Evolutionary conservation across 2,113 vertebrate species (phyloP).

Genomic region (Nibea albiflora): DNA sequence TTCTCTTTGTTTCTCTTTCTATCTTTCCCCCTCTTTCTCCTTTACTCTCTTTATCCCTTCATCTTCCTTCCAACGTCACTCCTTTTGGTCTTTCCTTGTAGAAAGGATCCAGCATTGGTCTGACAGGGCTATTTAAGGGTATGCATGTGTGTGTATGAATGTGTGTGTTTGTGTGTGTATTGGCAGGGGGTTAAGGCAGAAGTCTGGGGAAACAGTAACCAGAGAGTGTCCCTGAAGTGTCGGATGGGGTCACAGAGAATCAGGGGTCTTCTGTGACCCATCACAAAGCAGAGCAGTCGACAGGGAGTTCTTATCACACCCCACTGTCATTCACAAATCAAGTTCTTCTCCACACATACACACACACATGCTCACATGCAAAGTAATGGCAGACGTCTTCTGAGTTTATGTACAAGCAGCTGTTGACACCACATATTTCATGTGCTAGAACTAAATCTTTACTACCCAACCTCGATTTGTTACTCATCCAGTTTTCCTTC

Average conservation of each 20-base stretch:
- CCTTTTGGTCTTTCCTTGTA: conserved; percentile 27
- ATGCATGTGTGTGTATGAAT: conserved; percentile 28
- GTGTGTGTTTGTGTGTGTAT: conserved; percentile 23
- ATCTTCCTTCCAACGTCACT: conserved; percentile 17
- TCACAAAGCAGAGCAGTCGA: conserved; percentile 68
- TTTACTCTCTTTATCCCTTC: background rate
- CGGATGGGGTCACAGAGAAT: conserved; percentile 70
- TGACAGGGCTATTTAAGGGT: conserved; percentile 70
- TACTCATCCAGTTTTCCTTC: conserved; percentile 52
- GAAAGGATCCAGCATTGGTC: conserved; percentile 35
- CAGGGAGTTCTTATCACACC: conserved; percentile 72
- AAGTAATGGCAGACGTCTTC: conserved; percentile 33
- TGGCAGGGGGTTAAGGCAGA: conserved; percentile 54
- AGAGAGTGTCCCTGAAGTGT: conserved; percentile 76
- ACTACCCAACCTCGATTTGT: conserved; percentile 51
- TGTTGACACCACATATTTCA: conserved; percentile 52
- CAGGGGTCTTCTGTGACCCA: conserved; percentile 77
- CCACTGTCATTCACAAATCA: conserved; percentile 78
- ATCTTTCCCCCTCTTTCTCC: background rate
- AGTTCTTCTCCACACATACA: conserved; percentile 36
- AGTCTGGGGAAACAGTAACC: conserved; percentile 78
- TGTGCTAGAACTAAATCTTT: conserved; percentile 43
- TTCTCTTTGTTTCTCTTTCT: conserved; percentile 27
- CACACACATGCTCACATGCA: conserved; percentile 15
- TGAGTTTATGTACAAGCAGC: conserved; percentile 55